Evolutionary conservation across 2,113 vertebrate species (phyloP).

Genomic region (Todiramphus saurophagus): DNA sequence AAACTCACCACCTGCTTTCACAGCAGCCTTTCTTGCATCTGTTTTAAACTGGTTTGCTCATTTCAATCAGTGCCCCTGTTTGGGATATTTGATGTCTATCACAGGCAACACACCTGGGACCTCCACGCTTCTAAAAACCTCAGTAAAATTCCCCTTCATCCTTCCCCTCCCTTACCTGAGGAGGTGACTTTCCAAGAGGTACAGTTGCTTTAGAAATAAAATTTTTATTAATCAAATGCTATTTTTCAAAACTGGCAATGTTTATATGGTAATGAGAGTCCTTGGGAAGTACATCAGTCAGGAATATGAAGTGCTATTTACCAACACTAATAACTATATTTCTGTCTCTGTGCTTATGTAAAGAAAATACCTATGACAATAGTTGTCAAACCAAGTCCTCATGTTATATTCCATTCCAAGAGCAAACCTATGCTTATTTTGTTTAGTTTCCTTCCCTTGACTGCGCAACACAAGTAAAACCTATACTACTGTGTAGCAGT

Average conservation of each 20-base stretch:
- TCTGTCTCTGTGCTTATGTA: neutral
- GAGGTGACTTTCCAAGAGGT: neutral
- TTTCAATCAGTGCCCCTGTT: neutral
- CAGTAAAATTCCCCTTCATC: neutral
- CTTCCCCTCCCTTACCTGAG: neutral
- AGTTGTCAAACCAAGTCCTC: neutral
- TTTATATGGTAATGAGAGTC: neutral
- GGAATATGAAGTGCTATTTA: neutral
- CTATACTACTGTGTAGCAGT: neutral
- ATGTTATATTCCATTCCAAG: neutral
- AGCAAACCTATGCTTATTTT: neutral
- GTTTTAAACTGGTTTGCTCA: neutral
- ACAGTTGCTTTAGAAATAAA: neutral
- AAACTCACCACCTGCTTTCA: neutral
- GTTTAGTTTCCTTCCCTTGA: neutral
- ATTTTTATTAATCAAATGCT: neutral
- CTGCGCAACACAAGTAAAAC: neutral
- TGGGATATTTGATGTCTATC: neutral
- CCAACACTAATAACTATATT: neutral
- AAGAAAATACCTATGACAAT: conserved; percentile 22
- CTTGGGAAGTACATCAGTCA: conserved; percentile 11
- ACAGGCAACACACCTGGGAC: neutral
- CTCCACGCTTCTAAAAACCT: neutral
- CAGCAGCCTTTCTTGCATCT: neutral
- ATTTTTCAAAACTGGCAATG: neutral